Evolutionary conservation across 2,113 vertebrate genomes (phyloP).

Genomic region (Pseudopipra pipra): DNA sequence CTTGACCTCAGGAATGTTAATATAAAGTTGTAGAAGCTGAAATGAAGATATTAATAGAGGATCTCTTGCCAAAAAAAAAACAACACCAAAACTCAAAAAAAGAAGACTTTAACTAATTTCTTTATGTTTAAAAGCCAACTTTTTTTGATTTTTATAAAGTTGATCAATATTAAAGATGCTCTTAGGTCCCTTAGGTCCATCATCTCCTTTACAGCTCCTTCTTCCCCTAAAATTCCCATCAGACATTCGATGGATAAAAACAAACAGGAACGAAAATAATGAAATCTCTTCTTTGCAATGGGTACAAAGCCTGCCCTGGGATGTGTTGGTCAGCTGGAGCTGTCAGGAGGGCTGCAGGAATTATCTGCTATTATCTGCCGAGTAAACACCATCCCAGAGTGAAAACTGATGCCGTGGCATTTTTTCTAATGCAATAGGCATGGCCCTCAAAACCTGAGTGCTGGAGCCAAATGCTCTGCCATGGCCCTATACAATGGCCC

Average conservation of each 20-base stretch:
- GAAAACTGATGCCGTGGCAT: slow-evolving; percentile 44
- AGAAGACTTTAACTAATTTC: neutral
- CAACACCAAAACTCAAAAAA: neutral
- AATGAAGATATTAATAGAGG: neutral
- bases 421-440: slow-evolving; percentile 12
- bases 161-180: neutral
- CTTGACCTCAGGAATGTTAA: neutral
- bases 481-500: slow-evolving; percentile 38
- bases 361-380: slow-evolving; percentile 49
- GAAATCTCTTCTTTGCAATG: neutral
- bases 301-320: neutral
- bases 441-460: neutral
- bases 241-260: neutral
- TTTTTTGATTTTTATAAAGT: neutral
- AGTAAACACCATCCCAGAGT: slow-evolving; percentile 11
- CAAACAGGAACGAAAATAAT: neutral
- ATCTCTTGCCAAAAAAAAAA: neutral
- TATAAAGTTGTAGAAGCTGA: neutral
- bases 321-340: slow-evolving; percentile 42
- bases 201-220: neutral
- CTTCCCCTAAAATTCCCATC: neutral
- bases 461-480: slow-evolving; percentile 55
- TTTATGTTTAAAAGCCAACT: neutral
- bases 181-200: neutral
- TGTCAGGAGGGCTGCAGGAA: slow-evolving; percentile 42